Conservation (phyloP, 2,113 vertebrate genomes). For the Ictidomys tridecemlineatus region DNA sequence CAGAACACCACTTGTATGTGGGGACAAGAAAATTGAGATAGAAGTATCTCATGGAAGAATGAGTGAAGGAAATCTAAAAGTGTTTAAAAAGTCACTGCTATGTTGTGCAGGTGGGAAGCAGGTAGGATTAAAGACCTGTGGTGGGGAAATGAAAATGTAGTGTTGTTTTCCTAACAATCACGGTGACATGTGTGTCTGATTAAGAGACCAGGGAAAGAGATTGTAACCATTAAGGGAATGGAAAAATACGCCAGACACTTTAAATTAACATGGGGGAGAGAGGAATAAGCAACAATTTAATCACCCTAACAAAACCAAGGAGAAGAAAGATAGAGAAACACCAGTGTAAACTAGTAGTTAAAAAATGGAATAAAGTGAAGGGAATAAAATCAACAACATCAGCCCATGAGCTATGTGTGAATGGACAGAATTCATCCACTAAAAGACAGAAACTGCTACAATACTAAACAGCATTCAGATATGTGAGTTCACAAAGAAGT, state of each 20-base stretch:
- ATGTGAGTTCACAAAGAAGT: not conserved
- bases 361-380: not conserved
- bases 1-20: not conserved
- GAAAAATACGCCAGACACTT: constrained; percentile 56
- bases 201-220: constrained; percentile 46
- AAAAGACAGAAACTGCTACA: not conserved
- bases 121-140: not conserved
- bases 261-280: constrained; percentile 16
- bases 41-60: not conserved
- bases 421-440: not conserved
- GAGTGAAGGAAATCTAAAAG: not conserved
- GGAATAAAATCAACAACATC: not conserved
- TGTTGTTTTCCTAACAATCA: constrained; percentile 40
- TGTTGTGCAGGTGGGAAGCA: not conserved
- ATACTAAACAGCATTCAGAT: not conserved
- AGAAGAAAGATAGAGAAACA: not conserved
- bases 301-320: constrained; percentile 31
- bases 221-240: not conserved
- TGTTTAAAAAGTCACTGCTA: not conserved
- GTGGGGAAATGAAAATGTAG: not conserved
- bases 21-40: not conserved
- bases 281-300: constrained; percentile 6
- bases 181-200: constrained; percentile 33
- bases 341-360: not conserved
- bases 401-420: not conserved